Percentiles rank a stretch among this genome's conserved stretches.
Conservation (phyloP, 2,113 vertebrate species). For the Aphyosemion australe region DNA sequence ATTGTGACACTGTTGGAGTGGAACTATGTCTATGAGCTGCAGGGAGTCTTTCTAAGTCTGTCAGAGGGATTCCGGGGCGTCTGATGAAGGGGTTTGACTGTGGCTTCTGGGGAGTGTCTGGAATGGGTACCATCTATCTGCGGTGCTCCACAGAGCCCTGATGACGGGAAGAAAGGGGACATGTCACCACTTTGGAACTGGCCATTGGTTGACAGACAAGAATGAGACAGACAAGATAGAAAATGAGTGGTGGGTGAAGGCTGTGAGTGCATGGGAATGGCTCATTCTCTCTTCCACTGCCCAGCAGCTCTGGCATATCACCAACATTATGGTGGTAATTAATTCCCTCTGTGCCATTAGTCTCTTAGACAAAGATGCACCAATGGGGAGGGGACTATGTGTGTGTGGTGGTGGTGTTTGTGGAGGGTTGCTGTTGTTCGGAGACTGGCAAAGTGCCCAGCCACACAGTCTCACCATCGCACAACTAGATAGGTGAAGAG, state of each 20-base stretch:
- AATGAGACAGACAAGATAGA: slow-evolving; percentile 27
- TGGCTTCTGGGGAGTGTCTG: slow-evolving; percentile 68
- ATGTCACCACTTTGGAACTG: slow-evolving; percentile 28
- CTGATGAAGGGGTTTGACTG: slow-evolving; percentile 70
- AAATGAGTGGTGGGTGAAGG: slow-evolving; percentile 22
- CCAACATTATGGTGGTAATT: slow-evolving; percentile 91
- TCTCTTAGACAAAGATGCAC: slow-evolving; percentile 83
- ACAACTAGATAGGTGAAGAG: slow-evolving; percentile 54
- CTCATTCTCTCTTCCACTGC: slow-evolving; percentile 40
- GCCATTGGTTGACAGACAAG: slow-evolving; percentile 45
- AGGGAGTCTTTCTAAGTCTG: slow-evolving; percentile 42
- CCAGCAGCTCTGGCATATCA: slow-evolving; percentile 83
- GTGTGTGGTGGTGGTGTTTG: too few relatives aligned
- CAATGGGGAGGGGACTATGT: slow-evolving; percentile 93
- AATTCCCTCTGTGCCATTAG: slow-evolving; percentile 96
- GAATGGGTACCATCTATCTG: slow-evolving; percentile 67
- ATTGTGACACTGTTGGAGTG: not conserved
- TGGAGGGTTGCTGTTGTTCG: slow-evolving; percentile 87
- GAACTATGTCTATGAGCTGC: slow-evolving; percentile 38
- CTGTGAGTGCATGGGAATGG: slow-evolving; percentile 57
- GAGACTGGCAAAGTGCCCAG: slow-evolving; percentile 83
- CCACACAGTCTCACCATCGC: slow-evolving; percentile 64
- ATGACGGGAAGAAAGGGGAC: slow-evolving; percentile 57
- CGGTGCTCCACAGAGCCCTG: slow-evolving; percentile 59
- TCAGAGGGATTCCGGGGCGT: slow-evolving; percentile 32